A percentile compares a stretch with the other conserved stretches of the same genome.
phyloP scores from a whole-genome alignment of 1,140 invertebrate genomes.

The Ctenoplectra terminalis region DNA sequence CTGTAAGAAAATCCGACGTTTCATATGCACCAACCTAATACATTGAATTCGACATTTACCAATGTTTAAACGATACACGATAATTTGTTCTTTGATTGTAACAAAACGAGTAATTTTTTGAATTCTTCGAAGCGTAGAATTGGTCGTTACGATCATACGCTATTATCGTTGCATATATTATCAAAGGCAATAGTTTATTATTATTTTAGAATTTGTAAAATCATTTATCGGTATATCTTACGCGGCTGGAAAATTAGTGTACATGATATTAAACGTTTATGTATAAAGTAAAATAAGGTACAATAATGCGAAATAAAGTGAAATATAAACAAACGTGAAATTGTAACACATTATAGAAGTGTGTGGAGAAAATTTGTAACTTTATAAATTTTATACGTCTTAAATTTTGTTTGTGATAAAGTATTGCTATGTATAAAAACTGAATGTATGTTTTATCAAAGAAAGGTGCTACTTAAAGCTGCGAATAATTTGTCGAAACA shows the following conservation, averaged over 20 bases:
- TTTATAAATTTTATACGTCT: slow-evolving; percentile 34
- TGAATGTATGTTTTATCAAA: not conserved
- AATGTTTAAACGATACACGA: not conserved
- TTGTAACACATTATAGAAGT: not conserved
- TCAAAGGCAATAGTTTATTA: not conserved
- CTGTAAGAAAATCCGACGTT: no score
- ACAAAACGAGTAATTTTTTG: not conserved
- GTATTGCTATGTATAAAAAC: not conserved
- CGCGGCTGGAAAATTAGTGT: not conserved
- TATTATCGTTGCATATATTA: not conserved
- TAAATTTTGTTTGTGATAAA: slow-evolving; percentile 10
- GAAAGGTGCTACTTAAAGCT: slow-evolving; percentile 4
- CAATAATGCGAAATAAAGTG: not conserved
- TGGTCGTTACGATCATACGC: not conserved
- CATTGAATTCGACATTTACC: not conserved
- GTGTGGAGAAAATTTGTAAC: slow-evolving; percentile 17
- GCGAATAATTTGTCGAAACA: not conserved
- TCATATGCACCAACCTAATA: no score
- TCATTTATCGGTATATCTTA: not conserved
- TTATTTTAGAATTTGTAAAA: not conserved
- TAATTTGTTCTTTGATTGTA: not conserved
- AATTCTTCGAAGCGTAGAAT: not conserved
- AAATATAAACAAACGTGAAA: not conserved
- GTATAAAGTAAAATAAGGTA: not conserved
- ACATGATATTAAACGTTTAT: not conserved